These are phyloP conservation scores for Sogatella furcifera DNA, from an alignment of 1,140 invertebrate genomes.

Conservation along the genomic window DNA sequence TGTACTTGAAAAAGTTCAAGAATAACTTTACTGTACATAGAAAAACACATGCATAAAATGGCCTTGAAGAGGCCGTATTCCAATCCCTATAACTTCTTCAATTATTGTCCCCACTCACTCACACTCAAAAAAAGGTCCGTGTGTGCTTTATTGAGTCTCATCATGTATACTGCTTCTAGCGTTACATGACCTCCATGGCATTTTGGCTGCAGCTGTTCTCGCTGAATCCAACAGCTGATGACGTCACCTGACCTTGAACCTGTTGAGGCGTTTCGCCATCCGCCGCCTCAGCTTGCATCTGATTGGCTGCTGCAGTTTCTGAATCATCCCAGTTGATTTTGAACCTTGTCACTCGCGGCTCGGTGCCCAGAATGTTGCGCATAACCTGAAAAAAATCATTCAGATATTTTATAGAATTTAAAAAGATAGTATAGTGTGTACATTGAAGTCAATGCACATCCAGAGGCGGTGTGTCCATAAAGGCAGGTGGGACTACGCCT, in stretches of 20 bases:
- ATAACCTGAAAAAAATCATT: slow-evolving; percentile 46
- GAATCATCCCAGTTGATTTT: slow-evolving; percentile 95
- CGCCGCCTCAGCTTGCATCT: slow-evolving; percentile 2
- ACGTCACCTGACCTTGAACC: background rate
- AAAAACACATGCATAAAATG: no score
- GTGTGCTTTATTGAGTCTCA: no score
- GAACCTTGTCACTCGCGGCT: slow-evolving; percentile 90
- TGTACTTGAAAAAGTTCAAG: no score
- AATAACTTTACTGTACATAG: no score
- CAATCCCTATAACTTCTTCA: no score
- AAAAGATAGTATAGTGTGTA: no score
- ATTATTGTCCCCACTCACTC: no score
- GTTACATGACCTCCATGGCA: slow-evolving; percentile 21
- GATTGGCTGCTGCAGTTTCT: slow-evolving; percentile 13
- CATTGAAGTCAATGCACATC: no score
- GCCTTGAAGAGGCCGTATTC: no score
- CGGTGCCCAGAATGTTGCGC: slow-evolving; percentile 86
- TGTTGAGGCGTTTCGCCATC: background rate
- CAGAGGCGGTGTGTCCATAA: no score
- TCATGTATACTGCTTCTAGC: background rate
- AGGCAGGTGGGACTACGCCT: no score
- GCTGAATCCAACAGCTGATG: slow-evolving; percentile 11
- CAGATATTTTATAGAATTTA: background rate
- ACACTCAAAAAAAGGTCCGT: no score
- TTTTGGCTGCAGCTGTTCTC: slow-evolving; percentile 22